Percentiles rank a stretch among this genome's conserved stretches.
Evolutionary conservation across 2,888 invertebrate genomes (phyloP).

Genomic region (Agrenia bidenticulata): DNA sequence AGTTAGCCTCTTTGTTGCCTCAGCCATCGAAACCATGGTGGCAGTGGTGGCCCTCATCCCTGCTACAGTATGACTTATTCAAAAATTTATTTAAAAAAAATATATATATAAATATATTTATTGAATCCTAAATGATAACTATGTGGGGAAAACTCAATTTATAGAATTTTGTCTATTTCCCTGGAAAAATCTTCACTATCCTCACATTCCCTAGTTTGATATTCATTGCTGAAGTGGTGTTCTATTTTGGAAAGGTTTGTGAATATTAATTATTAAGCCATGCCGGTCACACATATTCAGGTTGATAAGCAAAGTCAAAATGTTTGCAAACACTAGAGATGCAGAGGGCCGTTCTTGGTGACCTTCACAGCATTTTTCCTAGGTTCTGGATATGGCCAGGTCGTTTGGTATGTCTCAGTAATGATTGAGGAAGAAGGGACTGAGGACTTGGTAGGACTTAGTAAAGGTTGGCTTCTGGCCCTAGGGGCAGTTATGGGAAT

Average conservation of each 20-base stretch:
- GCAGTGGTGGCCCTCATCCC: conserved; percentile 10
- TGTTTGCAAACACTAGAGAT: conserved; percentile 8
- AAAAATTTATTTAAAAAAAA: conserved; percentile 2
- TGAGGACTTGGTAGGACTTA: conserved; percentile 7
- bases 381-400: conserved; percentile 7
- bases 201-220: conserved; percentile 17
- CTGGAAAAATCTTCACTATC: conserved; percentile 14
- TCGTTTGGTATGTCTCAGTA: conserved; percentile 14
- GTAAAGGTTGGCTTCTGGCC: neutral
- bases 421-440: neutral
- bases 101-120: too few species aligned
- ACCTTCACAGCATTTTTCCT: conserved; percentile 19
- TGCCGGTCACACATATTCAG: too few species aligned
- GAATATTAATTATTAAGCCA: too few species aligned
- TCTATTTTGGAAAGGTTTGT: conserved; percentile 14
- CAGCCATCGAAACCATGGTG: neutral
- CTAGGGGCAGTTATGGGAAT: conserved; percentile 8
- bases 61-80: neutral
- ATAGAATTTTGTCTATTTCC: conserved; percentile 12
- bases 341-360: conserved; percentile 15
- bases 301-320: too few species aligned
- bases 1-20: conserved; percentile 11
- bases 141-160: too few species aligned
- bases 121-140: too few species aligned
- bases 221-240: conserved; percentile 10